These are phyloP conservation scores for Xenopus petersii DNA, from an alignment of 2,797 vertebrate species.

Conservation along the genomic window DNA sequence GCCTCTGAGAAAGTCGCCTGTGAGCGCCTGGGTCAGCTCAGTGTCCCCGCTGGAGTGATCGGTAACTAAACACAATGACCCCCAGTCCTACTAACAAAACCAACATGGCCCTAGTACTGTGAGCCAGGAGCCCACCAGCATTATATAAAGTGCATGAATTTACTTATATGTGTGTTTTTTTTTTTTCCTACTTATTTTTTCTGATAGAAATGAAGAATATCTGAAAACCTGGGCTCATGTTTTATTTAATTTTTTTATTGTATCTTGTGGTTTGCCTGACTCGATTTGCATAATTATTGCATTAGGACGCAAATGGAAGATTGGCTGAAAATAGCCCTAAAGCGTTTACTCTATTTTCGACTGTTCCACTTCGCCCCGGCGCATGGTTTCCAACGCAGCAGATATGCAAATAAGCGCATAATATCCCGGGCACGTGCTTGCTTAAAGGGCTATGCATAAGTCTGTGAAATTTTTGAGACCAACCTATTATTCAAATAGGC, in stretches of 20 bases:
- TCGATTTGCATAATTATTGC: constrained; percentile 49
- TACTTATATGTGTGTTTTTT: too few relatives aligned
- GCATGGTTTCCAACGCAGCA: constrained; percentile 33
- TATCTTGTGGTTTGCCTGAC: constrained; percentile 43
- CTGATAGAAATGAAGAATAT: constrained; percentile 39
- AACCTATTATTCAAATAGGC: constrained; percentile 24
- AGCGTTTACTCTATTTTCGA: constrained; percentile 46
- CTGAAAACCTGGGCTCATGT: constrained; percentile 46
- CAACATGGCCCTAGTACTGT: constrained; percentile 29
- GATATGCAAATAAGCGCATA: constrained; percentile 42
- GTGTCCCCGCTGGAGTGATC: constrained; percentile 59
- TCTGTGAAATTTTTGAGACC: constrained; percentile 3
- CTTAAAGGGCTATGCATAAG: constrained; percentile 41
- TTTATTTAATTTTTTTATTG: constrained; percentile 50
- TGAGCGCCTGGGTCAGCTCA: constrained; percentile 57
- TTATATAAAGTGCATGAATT: constrained; percentile 17
- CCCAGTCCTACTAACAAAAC: constrained; percentile 27
- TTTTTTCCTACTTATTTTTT: constrained; percentile 1
- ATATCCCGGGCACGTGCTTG: constrained; percentile 39
- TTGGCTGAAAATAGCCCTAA: constrained; percentile 47
- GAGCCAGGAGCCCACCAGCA: constrained; percentile 22
- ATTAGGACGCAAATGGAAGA: constrained; percentile 48
- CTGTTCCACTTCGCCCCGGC: constrained; percentile 37
- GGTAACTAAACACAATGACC: constrained; percentile 53
- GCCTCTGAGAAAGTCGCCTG: constrained; percentile 64